Conservation (phyloP, 2,797 vertebrate genomes). For the Apogon talboti region DNA sequence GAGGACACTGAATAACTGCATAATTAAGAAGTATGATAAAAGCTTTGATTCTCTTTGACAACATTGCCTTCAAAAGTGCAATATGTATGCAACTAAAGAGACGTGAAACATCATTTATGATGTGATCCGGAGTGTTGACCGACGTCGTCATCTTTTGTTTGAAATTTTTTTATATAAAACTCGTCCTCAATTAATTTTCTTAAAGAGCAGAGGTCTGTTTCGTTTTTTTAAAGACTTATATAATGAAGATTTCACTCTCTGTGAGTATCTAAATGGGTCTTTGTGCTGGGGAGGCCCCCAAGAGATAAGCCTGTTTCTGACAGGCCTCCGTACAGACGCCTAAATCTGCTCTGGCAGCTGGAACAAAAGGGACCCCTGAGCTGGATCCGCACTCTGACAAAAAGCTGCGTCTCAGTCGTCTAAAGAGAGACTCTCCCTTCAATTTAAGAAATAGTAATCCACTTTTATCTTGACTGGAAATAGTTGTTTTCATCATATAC, state of each 20-base stretch:
- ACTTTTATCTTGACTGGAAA: slow-evolving; percentile 31
- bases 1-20: background rate
- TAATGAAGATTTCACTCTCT: slow-evolving; percentile 83
- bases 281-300: slow-evolving; percentile 78
- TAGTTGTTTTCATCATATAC: slow-evolving; percentile 22
- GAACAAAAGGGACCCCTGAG: slow-evolving; percentile 76
- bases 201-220: slow-evolving; percentile 63
- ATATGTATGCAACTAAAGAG: background rate
- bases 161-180: slow-evolving; percentile 42
- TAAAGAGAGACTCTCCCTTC: slow-evolving; percentile 37
- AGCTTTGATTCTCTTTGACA: slow-evolving; percentile 7
- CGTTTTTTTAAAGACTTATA: slow-evolving; percentile 65
- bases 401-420: slow-evolving; percentile 54
- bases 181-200: slow-evolving; percentile 66
- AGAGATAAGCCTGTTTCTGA: slow-evolving; percentile 84
- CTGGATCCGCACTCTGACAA: slow-evolving; percentile 63
- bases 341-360: slow-evolving; percentile 83
- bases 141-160: slow-evolving; percentile 40
- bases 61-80: slow-evolving; percentile 1
- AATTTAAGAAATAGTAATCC: slow-evolving; percentile 64
- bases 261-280: slow-evolving; percentile 77
- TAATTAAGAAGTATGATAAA: slow-evolving; percentile 2
- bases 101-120: background rate
- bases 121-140: slow-evolving; percentile 21
- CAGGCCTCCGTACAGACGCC: slow-evolving; percentile 78